Evolutionary conservation across 2,797 vertebrate genomes (phyloP).

Genomic region (Crocidura indochinensis): DNA sequence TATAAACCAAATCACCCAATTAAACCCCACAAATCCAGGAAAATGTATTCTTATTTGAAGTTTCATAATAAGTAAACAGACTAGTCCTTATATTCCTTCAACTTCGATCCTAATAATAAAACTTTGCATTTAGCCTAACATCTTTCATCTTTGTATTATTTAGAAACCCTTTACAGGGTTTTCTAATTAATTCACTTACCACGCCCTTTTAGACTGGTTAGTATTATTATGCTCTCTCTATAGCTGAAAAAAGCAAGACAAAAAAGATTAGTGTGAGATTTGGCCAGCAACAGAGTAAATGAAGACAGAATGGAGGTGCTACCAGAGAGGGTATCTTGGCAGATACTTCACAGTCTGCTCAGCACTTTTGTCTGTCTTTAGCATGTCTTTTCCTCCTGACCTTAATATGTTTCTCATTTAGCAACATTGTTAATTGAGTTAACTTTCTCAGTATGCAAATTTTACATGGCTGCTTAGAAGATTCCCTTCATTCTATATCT

Average conservation of each 20-base stretch:
- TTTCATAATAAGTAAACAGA: constrained; percentile 64
- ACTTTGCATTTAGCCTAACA: constrained; percentile 31
- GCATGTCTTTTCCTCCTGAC: constrained; percentile 33
- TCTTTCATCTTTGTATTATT: constrained; percentile 72
- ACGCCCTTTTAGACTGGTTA: constrained; percentile 61
- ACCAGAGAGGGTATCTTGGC: neutral
- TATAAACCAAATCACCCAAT: constrained; percentile 47
- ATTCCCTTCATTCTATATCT: constrained; percentile 44
- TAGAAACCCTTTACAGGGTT: constrained; percentile 67
- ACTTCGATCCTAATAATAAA: constrained; percentile 40
- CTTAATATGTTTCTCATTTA: constrained; percentile 44
- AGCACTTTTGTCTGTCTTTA: neutral
- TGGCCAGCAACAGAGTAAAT: constrained; percentile 57
- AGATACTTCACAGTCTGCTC: neutral
- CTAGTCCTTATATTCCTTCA: constrained; percentile 46
- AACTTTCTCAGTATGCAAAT: constrained; percentile 58
- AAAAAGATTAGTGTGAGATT: constrained; percentile 68
- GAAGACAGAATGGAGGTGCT: neutral
- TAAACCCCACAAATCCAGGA: constrained; percentile 55
- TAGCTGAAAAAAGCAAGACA: constrained; percentile 69
- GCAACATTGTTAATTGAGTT: constrained; percentile 19
- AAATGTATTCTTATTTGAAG: constrained; percentile 44
- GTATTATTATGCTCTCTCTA: constrained; percentile 66
- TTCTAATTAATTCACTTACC: constrained; percentile 77
- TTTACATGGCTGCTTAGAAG: neutral